Evolutionary conservation across 2,888 invertebrate genomes (phyloP).

Genomic region (Catotricha subobsoleta): DNA sequence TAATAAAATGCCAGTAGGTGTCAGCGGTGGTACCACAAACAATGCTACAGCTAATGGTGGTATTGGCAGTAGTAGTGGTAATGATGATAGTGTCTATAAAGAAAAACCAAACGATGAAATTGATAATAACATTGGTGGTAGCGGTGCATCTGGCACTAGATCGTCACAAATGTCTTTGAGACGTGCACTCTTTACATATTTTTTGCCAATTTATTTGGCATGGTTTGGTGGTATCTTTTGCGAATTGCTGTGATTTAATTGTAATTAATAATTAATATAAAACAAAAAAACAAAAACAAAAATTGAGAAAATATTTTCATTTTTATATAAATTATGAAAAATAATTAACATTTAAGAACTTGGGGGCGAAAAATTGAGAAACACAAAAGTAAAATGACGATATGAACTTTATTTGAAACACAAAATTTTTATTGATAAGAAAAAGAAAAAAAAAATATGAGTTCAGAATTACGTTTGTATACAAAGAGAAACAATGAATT

Average conservation of each 20-base stretch:
- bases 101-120: not conserved
- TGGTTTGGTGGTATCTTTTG: conserved; percentile 72
- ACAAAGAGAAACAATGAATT: no score
- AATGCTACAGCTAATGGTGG: conserved; percentile 17
- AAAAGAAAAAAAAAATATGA: no score
- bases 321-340: no score
- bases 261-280: no score
- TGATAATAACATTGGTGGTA: conserved; percentile 9
- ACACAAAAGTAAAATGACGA: no score
- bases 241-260: conserved; percentile 56
- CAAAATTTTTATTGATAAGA: no score
- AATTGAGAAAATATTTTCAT: no score
- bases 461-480: no score
- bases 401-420: no score
- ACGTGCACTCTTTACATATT: conserved; percentile 44
- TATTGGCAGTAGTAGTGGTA: conserved; percentile 12
- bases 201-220: conserved; percentile 64
- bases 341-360: no score
- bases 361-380: no score
- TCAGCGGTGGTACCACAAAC: conserved; percentile 17
- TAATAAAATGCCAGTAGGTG: conserved; percentile 4
- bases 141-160: not conserved
- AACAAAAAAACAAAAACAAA: no score
- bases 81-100: not conserved
- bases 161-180: conserved; percentile 15